Conservation (phyloP, 2,113 vertebrate species). For the Tachysurus fulvidraco region DNA sequence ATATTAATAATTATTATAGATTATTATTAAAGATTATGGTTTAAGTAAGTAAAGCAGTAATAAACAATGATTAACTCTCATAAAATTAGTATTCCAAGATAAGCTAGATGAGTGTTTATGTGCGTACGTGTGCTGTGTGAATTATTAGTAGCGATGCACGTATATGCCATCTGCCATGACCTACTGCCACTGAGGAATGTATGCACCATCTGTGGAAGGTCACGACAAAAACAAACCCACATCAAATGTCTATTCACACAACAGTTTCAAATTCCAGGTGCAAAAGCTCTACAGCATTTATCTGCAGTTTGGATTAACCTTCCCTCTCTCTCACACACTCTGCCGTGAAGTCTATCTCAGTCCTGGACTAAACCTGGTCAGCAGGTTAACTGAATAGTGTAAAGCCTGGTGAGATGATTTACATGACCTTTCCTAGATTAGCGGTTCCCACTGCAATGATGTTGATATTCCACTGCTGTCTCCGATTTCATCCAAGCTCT, state of each 20-base stretch:
- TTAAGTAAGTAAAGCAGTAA: not conserved
- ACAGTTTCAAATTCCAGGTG: not conserved
- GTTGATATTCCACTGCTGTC: constrained; percentile 44
- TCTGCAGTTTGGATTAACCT: constrained; percentile 27
- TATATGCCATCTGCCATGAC: constrained; percentile 55
- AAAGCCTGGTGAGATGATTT: constrained; percentile 32
- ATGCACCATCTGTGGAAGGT: constrained; percentile 73
- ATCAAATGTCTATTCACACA: not conserved
- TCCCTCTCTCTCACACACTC: not conserved
- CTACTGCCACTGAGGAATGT: not conserved
- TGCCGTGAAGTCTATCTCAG: not conserved
- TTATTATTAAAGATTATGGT: too few species aligned
- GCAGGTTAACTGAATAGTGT: constrained; percentile 42
- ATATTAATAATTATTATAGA: too few species aligned
- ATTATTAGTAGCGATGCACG: constrained; percentile 62
- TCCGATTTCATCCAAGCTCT: constrained; percentile 45
- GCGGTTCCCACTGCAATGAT: constrained; percentile 25
- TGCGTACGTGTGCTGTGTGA: constrained; percentile 55
- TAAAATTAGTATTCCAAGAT: constrained; percentile 10
- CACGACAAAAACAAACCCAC: constrained; percentile 43
- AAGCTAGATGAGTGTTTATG: constrained; percentile 47
- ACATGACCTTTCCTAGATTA: constrained; percentile 52
- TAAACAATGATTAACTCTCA: not conserved
- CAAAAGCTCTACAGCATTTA: constrained; percentile 8
- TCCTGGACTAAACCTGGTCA: constrained; percentile 39